Evolutionary conservation across 2,888 invertebrate species (phyloP).

Genomic region (Agonum fuliginosum): DNA sequence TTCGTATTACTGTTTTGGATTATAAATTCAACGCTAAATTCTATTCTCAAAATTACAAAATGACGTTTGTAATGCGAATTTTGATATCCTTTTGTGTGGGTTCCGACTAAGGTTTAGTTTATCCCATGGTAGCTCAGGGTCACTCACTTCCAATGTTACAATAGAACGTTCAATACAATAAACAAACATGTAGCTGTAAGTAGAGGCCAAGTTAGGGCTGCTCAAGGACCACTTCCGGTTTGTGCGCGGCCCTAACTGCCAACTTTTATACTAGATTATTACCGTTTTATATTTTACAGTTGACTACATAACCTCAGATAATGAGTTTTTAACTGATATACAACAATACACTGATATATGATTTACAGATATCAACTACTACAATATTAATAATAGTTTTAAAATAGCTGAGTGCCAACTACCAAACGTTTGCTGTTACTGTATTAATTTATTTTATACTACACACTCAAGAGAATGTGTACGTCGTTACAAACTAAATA

Average conservation of each 20-base stretch:
- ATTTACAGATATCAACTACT: slow-evolving; percentile 63
- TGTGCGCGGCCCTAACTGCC: slow-evolving; percentile 4
- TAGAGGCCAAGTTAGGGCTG: slow-evolving; percentile 45
- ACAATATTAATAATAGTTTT: slow-evolving; percentile 61
- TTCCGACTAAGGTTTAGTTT: slow-evolving; percentile 39
- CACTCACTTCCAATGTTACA: slow-evolving; percentile 72
- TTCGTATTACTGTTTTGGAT: slow-evolving; percentile 3
- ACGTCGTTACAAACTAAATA: slow-evolving; percentile 45
- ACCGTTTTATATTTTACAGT: slow-evolving; percentile 60
- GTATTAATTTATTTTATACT: slow-evolving; percentile 61
- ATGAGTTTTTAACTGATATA: slow-evolving; percentile 54
- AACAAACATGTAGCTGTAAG: slow-evolving; percentile 60
- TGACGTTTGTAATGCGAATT: slow-evolving; percentile 4
- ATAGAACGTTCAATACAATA: slow-evolving; percentile 68
- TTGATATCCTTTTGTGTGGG: slow-evolving; percentile 15
- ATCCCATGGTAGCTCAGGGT: slow-evolving; percentile 72
- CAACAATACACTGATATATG: slow-evolving; percentile 53
- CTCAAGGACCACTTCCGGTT: neutral
- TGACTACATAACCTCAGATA: slow-evolving; percentile 44
- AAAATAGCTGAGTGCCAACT: slow-evolving; percentile 72
- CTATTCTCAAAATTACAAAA: slow-evolving; percentile 12
- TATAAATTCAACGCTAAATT: neutral
- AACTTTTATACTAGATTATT: slow-evolving; percentile 59
- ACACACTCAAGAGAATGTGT: slow-evolving; percentile 45
- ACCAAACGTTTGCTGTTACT: slow-evolving; percentile 68